Conservation (phyloP, 2,113 vertebrate species). For the Tachysurus vachellii region DNA sequence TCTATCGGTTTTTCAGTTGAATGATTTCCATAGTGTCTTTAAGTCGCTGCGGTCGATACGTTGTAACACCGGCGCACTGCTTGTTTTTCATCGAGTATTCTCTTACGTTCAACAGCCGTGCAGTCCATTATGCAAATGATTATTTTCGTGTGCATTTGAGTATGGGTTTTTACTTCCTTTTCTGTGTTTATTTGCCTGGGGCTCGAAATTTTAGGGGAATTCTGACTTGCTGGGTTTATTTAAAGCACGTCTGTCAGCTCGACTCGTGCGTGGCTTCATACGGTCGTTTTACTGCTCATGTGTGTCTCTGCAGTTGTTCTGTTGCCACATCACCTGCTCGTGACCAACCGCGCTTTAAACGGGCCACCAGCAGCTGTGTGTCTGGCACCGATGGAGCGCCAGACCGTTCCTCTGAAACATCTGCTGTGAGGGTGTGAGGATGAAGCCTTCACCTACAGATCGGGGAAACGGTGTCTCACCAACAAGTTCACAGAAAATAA, state of each 20-base stretch:
- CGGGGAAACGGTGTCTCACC: background rate
- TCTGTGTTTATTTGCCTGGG: conserved; percentile 60
- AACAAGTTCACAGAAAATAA: no score
- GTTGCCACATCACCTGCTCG: conserved; percentile 46
- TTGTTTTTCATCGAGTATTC: conserved; percentile 13
- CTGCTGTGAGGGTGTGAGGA: conserved; percentile 21
- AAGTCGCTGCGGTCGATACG: background rate
- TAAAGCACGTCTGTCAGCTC: conserved; percentile 58
- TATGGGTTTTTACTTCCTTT: conserved; percentile 62
- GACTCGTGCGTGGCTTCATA: conserved; percentile 54
- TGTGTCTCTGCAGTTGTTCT: conserved; percentile 63
- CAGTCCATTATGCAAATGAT: conserved; percentile 60
- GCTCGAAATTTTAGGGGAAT: conserved; percentile 66
- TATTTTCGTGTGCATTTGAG: conserved; percentile 54
- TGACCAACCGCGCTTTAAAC: conserved; percentile 57
- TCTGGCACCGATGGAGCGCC: conserved; percentile 38
- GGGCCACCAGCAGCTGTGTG: conserved; percentile 57
- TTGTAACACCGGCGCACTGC: background rate
- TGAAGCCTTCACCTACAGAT: conserved; percentile 17
- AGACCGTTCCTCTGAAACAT: conserved; percentile 42
- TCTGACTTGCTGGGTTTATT: conserved; percentile 63
- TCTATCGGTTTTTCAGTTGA: background rate
- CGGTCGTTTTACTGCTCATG: conserved; percentile 60
- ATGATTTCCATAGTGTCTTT: background rate
- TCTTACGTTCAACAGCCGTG: conserved; percentile 38